Evolutionary conservation across 2,797 vertebrate species (phyloP), one percentile per base, ranked within the genome.

Genomic region (Hozukius guyotensis): DNA sequence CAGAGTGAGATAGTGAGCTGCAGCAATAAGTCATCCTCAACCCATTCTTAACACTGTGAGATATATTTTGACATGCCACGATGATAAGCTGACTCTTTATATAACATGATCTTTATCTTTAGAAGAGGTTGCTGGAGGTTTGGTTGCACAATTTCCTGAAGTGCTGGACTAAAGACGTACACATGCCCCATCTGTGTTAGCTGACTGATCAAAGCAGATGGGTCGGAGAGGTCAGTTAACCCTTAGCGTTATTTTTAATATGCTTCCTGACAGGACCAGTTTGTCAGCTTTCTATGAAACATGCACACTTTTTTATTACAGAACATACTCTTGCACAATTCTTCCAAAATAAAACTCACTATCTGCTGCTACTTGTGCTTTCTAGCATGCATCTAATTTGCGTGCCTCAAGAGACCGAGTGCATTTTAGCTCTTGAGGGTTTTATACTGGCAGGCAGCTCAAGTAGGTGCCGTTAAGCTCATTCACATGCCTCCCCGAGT

Each of bases 381-480:
- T 64, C 75, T 55, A 20, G 60, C 71, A 29, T 64, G 65, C 69
- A 24, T 73, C 81, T 87, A 36, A 87, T 90, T 88, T 89, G 81
- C 82, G 76, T 77, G 71, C 74, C 67, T 60, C 60, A 77, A 72
- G 75, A 71, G 82, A 10, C 76, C 10, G 68, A 29, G 77, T 61
- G 83, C 73, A 32, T 87, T 88, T 85, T 66, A 71, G 74, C 82
- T 88, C 82, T 87, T 90, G 66, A 88, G 80, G 86, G 73, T 79
- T 93, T 92, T 91, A 81, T 64, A 36, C 82, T 80, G 72, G 80
- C 87, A 82, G 87, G 73, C 86, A 70, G 90, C 90, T 94, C 83
- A 92, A 93, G 88, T 88, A 89, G 88, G 82, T 89, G 83, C 92
- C 84, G 88, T 74, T 95, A 94, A 95, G 94, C 93, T 92, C 88